Percentiles rank a stretch among this genome's conserved stretches.
Conservation (phyloP, 2,888 invertebrate species). For the Brachynemurus nebulosus region DNA sequence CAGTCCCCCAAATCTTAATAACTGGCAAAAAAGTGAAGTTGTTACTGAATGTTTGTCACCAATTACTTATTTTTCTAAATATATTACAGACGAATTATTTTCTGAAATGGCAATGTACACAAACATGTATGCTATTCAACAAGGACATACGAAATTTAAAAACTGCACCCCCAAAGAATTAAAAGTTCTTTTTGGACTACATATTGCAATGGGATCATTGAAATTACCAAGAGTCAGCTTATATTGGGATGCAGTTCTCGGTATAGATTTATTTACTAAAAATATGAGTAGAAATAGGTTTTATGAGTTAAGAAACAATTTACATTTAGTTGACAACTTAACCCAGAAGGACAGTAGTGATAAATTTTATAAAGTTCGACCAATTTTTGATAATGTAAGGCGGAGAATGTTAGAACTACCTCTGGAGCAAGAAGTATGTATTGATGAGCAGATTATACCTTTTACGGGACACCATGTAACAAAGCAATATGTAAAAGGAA, state of each 20-base stretch:
- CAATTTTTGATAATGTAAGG: conserved; percentile 15
- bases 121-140: no score
- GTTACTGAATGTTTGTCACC: no score
- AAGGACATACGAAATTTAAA: no score
- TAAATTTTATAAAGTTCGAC: conserved; percentile 15
- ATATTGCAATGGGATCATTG: neutral
- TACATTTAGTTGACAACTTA: conserved; percentile 7
- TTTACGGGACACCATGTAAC: conserved; percentile 20
- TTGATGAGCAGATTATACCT: conserved; percentile 24
- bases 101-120: no score
- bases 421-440: conserved; percentile 4
- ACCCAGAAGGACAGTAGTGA: neutral
- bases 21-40: no score
- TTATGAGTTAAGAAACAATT: conserved; percentile 4
- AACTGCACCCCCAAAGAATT: no score
- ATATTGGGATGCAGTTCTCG: neutral
- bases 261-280: neutral
- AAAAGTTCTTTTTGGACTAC: no score
- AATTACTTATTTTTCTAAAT: no score
- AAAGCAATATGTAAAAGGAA: conserved; percentile 22
- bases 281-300: conserved; percentile 4
- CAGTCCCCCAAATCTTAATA: no score
- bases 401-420: conserved; percentile 12
- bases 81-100: no score
- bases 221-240: neutral